These are phyloP conservation scores for Drosophila insularis DNA, from an alignment of 1,140 invertebrate genomes.

Conservation along the genomic window DNA sequence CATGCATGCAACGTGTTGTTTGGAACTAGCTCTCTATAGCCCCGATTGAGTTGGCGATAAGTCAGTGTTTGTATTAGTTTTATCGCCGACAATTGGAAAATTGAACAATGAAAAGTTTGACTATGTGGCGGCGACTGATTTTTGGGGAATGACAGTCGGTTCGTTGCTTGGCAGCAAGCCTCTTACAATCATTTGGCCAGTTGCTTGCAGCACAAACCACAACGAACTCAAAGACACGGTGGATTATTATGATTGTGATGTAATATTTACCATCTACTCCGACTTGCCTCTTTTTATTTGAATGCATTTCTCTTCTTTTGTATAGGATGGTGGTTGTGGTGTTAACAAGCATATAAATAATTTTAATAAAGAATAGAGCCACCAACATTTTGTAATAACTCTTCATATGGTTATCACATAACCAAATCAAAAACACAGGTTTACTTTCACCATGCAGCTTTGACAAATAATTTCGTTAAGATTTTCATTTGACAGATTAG, in stretches of 20 bases:
- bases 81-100: constrained; percentile 74
- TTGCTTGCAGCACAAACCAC: constrained; percentile 21
- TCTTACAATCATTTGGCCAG: constrained; percentile 15
- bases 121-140: constrained; percentile 21
- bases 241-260: constrained; percentile 32
- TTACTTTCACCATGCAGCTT: constrained; percentile 55
- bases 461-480: constrained; percentile 51
- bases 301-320: constrained; percentile 40
- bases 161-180: neutral
- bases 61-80: constrained; percentile 63
- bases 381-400: constrained; percentile 47
- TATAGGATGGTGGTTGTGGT: neutral
- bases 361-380: constrained; percentile 52
- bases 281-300: constrained; percentile 14
- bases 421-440: constrained; percentile 33
- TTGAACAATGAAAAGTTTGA: constrained; percentile 63
- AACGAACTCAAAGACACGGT: constrained; percentile 16
- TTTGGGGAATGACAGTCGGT: neutral
- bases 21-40: constrained; percentile 28
- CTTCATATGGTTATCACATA: constrained; percentile 23
- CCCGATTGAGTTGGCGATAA: constrained; percentile 69
- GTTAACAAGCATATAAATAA: constrained; percentile 43
- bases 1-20: constrained; percentile 75
- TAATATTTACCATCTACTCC: constrained; percentile 22
- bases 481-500: constrained; percentile 23